These are phyloP conservation scores for Andricus quercusramuli DNA, from an alignment of 2,888 invertebrate species.

Conservation along the genomic window DNA sequence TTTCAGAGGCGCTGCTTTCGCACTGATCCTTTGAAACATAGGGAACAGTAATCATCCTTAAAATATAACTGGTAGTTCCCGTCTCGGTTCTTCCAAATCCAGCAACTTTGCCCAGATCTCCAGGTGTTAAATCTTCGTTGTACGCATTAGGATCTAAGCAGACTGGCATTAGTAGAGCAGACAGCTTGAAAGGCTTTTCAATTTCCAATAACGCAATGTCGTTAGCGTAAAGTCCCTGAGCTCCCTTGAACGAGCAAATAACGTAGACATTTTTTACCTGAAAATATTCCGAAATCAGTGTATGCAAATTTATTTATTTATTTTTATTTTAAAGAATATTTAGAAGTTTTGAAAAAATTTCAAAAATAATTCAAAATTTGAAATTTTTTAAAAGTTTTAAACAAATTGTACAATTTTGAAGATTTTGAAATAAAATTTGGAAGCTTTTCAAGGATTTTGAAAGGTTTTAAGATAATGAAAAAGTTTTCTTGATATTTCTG, in stretches of 20 bases:
- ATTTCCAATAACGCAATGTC: slow-evolving; percentile 73
- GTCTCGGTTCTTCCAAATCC: slow-evolving; percentile 74
- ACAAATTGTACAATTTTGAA: no score
- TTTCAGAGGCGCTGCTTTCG: slow-evolving; percentile 52
- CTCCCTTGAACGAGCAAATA: slow-evolving; percentile 67
- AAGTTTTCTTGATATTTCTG: no score
- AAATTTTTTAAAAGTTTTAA: no score
- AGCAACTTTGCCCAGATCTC: slow-evolving; percentile 70
- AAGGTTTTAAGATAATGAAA: no score
- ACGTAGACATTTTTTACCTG: slow-evolving; percentile 70
- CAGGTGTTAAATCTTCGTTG: slow-evolving; percentile 60
- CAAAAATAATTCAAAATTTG: no score
- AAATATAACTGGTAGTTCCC: slow-evolving; percentile 64
- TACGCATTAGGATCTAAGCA: slow-evolving; percentile 65
- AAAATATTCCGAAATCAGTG: background rate
- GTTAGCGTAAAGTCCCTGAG: slow-evolving; percentile 66
- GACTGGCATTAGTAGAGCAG: slow-evolving; percentile 65
- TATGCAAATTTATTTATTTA: background rate
- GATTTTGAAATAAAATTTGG: no score
- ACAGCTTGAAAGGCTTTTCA: slow-evolving; percentile 63
- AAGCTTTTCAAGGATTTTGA: no score
- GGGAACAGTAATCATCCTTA: slow-evolving; percentile 71
- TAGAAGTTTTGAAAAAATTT: no score
- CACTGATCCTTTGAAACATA: slow-evolving; percentile 67
- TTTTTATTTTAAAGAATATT: no score